These are phyloP conservation scores for Cyprinodon diabolis DNA, from an alignment of 2,797 vertebrate species.

Conservation along the genomic window DNA sequence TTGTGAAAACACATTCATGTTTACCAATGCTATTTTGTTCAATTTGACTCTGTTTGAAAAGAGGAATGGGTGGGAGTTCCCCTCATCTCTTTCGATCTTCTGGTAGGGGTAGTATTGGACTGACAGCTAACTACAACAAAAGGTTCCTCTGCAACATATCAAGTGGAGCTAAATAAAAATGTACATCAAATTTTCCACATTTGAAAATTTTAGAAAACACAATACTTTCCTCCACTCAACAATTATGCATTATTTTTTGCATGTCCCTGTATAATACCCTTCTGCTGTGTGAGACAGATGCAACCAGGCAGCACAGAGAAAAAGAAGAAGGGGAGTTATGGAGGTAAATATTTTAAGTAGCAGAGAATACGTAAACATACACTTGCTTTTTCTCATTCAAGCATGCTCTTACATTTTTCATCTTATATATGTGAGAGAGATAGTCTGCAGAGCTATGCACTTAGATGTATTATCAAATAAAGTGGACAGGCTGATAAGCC, in stretches of 20 bases:
- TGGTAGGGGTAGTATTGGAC: not conserved
- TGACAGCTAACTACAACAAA: not conserved
- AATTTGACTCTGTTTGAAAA: not conserved
- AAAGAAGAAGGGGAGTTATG: constrained; percentile 4
- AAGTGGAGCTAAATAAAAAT: not conserved
- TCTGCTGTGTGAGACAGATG: constrained; percentile 17
- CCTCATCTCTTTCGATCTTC: not conserved
- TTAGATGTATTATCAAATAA: constrained; percentile 54
- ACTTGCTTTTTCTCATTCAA: constrained; percentile 5
- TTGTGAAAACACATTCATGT: not conserved
- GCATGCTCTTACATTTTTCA: not conserved
- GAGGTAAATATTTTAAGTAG: constrained; percentile 40
- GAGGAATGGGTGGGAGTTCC: not conserved
- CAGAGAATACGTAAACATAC: constrained; percentile 20
- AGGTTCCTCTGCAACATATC: not conserved
- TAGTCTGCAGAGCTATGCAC: constrained; percentile 34
- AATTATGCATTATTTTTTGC: not conserved
- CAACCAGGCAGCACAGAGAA: constrained; percentile 17
- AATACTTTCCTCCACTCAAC: too few species aligned
- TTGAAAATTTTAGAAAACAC: not conserved
- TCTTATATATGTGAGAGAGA: constrained; percentile 26
- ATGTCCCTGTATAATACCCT: not conserved
- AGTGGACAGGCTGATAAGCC: constrained; percentile 58
- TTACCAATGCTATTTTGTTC: not conserved
- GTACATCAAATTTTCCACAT: not conserved